Evolutionary conservation across 2,888 invertebrate genomes (phyloP), one percentile per base, ranked within the genome.

Genomic region (Pheosia tremula): DNA sequence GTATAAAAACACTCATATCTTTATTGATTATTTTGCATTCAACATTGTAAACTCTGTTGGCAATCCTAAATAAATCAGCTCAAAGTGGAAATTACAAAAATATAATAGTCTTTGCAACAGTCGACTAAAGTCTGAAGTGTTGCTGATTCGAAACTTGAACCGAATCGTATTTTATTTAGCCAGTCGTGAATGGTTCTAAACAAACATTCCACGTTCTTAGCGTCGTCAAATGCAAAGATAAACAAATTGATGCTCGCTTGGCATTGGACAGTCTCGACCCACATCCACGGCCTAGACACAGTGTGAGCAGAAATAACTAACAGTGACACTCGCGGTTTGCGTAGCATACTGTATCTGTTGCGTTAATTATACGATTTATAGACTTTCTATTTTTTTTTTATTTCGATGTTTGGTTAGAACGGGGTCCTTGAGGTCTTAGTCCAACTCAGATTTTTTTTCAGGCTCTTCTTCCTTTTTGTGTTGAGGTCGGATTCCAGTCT

Each of bases 221-320:
- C 52, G 61, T 56, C 62, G 60, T 39, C 59, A 62, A 64, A 64
- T 36, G 59, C 50, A 67, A 71, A 68, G 62, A 79, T 73, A 74
- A 72, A 74, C 72, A 72, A 75, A 72, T 66, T 67, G 68, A 63
- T 45, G 64, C 47, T 37, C 54, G 69, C 63, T 72, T 72, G 83
- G 77, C 84, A 81, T 84, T 84, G 83, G 72, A 65, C 58, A 61
- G 58, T 50, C 61, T 37, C 82, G 82, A 67, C 81, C 81, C 75
- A 82, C 76, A 75, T 75, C 52, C 70, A 64, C 71, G 84, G 81
- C 84, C 84, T 84, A 84, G 84, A 84, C 84, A 82, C 70, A 66
- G 65, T 69, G 76, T 73, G 61, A 39, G 63, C 77, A 72, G 69
- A 83, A 81, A 83, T 82, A 83, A 68, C 74, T 70, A 69, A 63